Evolutionary conservation across 1,140 invertebrate species (phyloP).

Genomic region (Drosophila gunungcola): DNA sequence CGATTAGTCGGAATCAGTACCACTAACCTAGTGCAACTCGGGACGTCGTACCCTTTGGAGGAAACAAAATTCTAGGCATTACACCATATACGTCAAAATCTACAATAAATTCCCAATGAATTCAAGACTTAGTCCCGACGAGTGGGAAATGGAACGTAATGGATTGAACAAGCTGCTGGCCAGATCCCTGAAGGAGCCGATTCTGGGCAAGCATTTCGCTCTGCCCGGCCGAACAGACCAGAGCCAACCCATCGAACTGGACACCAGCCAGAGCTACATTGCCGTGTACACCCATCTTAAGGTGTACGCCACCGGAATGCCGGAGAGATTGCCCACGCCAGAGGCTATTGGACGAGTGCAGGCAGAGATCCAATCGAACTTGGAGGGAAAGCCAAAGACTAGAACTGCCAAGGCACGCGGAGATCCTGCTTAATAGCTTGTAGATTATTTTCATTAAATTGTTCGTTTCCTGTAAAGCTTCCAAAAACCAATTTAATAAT

Average conservation of each 20-base stretch:
- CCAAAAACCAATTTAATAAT: too few relatives aligned
- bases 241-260: slow-evolving; percentile 83
- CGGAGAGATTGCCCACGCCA: slow-evolving; percentile 85
- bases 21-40: slow-evolving; percentile 46
- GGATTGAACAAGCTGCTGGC: slow-evolving; percentile 85
- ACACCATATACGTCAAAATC: neutral
- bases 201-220: slow-evolving; percentile 85
- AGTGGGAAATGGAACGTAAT: slow-evolving; percentile 35
- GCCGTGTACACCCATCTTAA: slow-evolving; percentile 87
- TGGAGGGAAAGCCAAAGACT: slow-evolving; percentile 28
- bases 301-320: slow-evolving; percentile 84
- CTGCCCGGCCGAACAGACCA: slow-evolving; percentile 81
- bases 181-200: slow-evolving; percentile 82
- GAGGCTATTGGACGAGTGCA: slow-evolving; percentile 82
- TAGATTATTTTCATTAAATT: too few relatives aligned
- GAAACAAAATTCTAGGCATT: neutral
- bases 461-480: too few relatives aligned
- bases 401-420: slow-evolving; percentile 12
- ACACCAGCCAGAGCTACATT: slow-evolving; percentile 86
- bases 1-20: slow-evolving; percentile 32
- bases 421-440: neutral
- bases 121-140: slow-evolving; percentile 23
- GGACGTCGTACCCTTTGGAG: slow-evolving; percentile 5
- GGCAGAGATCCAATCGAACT: slow-evolving; percentile 41
- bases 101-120: neutral